Conservation (phyloP, 2,113 vertebrate species). For the Dolichallabes microphthalmus region DNA sequence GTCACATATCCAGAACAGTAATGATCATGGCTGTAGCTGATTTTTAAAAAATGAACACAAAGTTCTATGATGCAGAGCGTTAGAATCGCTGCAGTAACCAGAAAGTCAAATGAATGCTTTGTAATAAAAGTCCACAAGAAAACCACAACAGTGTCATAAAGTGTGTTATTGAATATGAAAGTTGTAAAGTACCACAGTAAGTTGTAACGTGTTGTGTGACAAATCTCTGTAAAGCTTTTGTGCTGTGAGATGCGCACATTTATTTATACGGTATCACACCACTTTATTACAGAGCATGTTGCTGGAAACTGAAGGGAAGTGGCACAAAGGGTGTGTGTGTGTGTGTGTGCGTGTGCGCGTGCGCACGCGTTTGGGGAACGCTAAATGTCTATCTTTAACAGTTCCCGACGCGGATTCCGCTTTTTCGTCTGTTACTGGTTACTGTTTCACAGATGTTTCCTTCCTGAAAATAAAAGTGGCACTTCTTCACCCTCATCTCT, state of each 20-base stretch:
- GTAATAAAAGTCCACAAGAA: neutral
- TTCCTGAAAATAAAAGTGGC: slow-evolving; percentile 61
- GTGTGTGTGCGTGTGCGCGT: neutral
- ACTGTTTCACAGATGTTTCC: slow-evolving; percentile 62
- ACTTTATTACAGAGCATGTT: neutral
- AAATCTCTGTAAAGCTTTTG: neutral
- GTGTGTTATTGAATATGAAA: neutral
- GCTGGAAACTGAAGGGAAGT: slow-evolving; percentile 9
- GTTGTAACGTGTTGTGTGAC: neutral
- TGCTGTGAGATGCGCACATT: neutral
- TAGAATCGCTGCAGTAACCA: neutral
- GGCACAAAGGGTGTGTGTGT: neutral
- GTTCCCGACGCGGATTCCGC: slow-evolving; percentile 51
- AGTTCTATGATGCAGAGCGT: neutral
- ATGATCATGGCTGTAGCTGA: neutral
- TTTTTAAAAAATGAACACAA: neutral
- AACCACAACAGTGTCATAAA: neutral
- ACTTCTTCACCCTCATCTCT: slow-evolving; percentile 44
- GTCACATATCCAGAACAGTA: neutral
- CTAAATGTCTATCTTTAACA: slow-evolving; percentile 48
- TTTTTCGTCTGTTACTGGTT: slow-evolving; percentile 56
- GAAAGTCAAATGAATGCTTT: neutral
- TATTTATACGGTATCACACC: neutral
- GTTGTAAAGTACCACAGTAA: neutral
- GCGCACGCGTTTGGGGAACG: slow-evolving; percentile 34